Evolutionary conservation across 1,140 invertebrate genomes (phyloP), one percentile per base, ranked within the genome.

Genomic region (Trissolcus basalis): DNA sequence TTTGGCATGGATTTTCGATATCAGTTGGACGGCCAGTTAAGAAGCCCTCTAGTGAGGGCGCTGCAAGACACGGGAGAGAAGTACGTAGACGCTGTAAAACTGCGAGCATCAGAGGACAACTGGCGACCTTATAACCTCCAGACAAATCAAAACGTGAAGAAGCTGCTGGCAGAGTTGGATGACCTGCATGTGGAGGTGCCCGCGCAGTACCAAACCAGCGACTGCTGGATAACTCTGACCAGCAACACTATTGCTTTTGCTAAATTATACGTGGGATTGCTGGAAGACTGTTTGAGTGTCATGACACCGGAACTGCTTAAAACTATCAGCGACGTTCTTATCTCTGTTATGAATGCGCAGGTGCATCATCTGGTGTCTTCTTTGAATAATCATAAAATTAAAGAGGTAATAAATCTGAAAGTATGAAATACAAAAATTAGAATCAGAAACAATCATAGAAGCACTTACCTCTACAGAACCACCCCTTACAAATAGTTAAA

Each of bases 1-100:
- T 90, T 93, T 65, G 95, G 95, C 0, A 88, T 96, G 72, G 95
- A 96, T 85, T 87, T 98, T 32, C 91, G 92, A 48, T 97, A 96
- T 85, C 93, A 95, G 80, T 88, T 98, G 50, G 94, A 97, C 80
- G 92, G 92, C 32, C 91, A 95, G 63, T 87, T 98, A 35, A 89
- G 93, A 71, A 89, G 90, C 10, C 92, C 94, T 13, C 85, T 96
- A 15, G 89, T 86, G 1, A 86, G 89, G 80, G 87, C 90, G 15
- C 79, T 96, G 39, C 87, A 89, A 70, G 93, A 95, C 58, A 90
- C 92, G 4, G 90, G 91, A 51, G 92, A 95, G 65, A 95, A 96
- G 83, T 89, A 94, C 48, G 86, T 94, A 6, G 94, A 96, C 76
- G 92, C 92, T 0, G 90, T 94, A 8, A 93, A 93, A 80, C 83